Evolutionary conservation across 2,113 vertebrate species (phyloP), one percentile per base, ranked within the genome.

Genomic region (Hemicordylus capensis): DNA sequence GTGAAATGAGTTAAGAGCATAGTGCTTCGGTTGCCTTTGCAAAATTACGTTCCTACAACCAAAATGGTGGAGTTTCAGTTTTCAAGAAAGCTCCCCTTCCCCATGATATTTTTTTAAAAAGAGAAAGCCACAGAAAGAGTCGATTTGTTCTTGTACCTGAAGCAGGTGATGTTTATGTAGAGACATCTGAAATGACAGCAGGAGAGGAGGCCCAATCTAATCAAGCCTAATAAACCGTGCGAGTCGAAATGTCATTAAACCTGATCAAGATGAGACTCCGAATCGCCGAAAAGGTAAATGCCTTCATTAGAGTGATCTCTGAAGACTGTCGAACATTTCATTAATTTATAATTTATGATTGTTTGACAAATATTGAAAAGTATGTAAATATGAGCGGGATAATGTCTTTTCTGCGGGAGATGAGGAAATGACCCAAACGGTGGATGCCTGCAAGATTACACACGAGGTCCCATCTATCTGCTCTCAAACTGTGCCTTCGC

Each of bases 261-360:
- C 97, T 97, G 84, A 97, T 97, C 95, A 97, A 97, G 97, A 97
- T 97, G 96, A 96, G 97, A 95, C 97, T 97, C 96, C 93, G 96
- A 97, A 96, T 95, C 96, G 96, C 94, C 93, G 94, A 96, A 97
- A 97, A 98, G 97, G 97, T 98, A 97, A 96, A 97, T 96, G 97
- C 97, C 97, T 98, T 98, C 99, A 99, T 99, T 98, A 99, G 98
- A 96, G 94, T 94, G 95, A 98, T 98, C 98, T 98, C 97, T 97
- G 96, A 98, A 98, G 98, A 98, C 97, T 98, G 96, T 96, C 96
- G 96, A 98, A 98, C 97, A 98, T 99, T 99, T 99, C 98, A 99
- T 99, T 99, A 98, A 98, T 98, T 98, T 98, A 97, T 98, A 98
- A 99, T 99, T 99, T 98, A 99, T 98, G 98, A 98, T 98, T 99